Percentiles rank a stretch among this genome's conserved stretches.
These are phyloP conservation scores for Ptychobarbus kaznakovi DNA, from an alignment of 2,797 vertebrate species.

Conservation along the genomic window DNA sequence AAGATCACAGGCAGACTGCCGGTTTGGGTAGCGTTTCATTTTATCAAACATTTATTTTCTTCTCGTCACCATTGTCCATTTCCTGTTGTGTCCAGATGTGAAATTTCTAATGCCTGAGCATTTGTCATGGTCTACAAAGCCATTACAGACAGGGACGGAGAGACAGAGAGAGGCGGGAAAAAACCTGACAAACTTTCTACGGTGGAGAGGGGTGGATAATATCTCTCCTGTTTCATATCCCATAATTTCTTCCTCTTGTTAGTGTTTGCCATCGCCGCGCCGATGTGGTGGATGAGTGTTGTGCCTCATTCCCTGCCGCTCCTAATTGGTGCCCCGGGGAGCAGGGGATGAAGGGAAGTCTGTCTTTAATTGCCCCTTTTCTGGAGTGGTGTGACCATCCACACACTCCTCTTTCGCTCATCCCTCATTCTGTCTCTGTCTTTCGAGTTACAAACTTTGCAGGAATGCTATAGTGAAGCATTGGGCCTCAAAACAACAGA, in stretches of 20 bases:
- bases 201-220: conserved; percentile 45
- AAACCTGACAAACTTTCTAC: conserved; percentile 57
- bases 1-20: not conserved
- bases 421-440: conserved; percentile 51
- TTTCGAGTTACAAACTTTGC: conserved; percentile 53
- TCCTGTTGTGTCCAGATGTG: conserved; percentile 82
- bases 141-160: conserved; percentile 75
- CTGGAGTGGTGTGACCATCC: conserved; percentile 62
- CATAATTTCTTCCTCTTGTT: conserved; percentile 66
- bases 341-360: conserved; percentile 62
- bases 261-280: conserved; percentile 61
- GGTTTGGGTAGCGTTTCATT: conserved; percentile 30
- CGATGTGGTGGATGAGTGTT: conserved; percentile 62
- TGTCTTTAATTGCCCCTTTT: conserved; percentile 65
- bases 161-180: not conserved
- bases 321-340: conserved; percentile 67
- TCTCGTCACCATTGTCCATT: conserved; percentile 80
- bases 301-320: conserved; percentile 62
- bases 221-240: conserved; percentile 63
- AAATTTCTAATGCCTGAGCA: conserved; percentile 82
- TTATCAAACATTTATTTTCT: conserved; percentile 79
- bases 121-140: conserved; percentile 81
- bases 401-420: conserved; percentile 55
- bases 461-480: conserved; percentile 45
- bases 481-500: conserved; percentile 56